A percentile compares a stretch with the other conserved stretches of the same genome.
phyloP scores from a whole-genome alignment of 2,797 vertebrate genomes.

The Scolopax bukidnonensis region DNA sequence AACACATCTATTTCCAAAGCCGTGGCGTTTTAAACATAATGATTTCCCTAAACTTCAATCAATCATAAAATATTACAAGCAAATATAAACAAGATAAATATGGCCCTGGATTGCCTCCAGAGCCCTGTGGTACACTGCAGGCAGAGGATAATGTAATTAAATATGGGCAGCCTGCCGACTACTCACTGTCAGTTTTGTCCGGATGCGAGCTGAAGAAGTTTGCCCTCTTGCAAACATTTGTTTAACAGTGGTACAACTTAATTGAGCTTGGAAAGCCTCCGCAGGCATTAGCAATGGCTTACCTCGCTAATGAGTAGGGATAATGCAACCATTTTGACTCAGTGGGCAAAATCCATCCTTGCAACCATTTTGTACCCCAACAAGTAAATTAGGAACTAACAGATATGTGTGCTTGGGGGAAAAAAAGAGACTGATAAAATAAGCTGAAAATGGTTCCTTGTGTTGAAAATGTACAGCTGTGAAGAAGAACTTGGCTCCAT shows the following conservation, averaged over 20 bases:
- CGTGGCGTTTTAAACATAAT: background rate
- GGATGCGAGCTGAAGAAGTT: conserved; percentile 36
- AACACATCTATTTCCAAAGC: conserved; percentile 37
- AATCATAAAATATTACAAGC: conserved; percentile 52
- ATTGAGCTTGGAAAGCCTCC: conserved; percentile 17
- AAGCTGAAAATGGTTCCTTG: background rate
- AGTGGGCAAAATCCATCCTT: background rate
- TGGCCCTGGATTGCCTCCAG: conserved; percentile 50
- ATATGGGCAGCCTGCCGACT: background rate
- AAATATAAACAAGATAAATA: conserved; percentile 66
- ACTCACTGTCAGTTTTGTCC: background rate
- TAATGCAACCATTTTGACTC: background rate
- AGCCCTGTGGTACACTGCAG: conserved; percentile 36
- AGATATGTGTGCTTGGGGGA: background rate
- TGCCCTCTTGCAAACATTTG: conserved; percentile 48
- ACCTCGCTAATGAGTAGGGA: background rate
- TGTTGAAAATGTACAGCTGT: background rate
- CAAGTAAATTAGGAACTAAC: background rate
- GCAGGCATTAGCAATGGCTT: background rate
- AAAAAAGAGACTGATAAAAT: background rate
- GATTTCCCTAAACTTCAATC: conserved; percentile 37
- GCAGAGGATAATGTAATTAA: conserved; percentile 35
- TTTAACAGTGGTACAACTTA: conserved; percentile 37
- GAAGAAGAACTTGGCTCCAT: background rate
- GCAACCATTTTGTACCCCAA: background rate